Evolutionary conservation across 2,888 invertebrate species (phyloP), one percentile per base, ranked within the genome.

Genomic region (Ornithoptera alexandrae): DNA sequence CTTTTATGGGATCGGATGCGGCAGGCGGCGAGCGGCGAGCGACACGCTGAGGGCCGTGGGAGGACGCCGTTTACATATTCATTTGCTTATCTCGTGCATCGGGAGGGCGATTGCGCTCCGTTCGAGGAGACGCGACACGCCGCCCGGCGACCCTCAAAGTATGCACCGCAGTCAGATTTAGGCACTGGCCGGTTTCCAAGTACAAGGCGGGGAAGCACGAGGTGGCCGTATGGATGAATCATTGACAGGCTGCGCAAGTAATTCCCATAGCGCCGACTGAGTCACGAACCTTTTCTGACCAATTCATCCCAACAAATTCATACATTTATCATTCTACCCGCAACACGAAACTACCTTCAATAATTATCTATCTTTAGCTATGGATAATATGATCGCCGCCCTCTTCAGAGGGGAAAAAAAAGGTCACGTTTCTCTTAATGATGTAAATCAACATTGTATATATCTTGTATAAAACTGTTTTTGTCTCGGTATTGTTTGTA

Each of bases 51-150:
- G 81, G 81, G 62, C 65, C 86, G 90, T 89, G 90, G 89, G 91
- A 89, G 87, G 87, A 79, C 81, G 83, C 84, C 68, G 68, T 86
- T 88, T 88, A 89, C 88, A 89, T 89, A 89, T 90, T 90, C 90
- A 89, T 91, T 88, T 87, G 85, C 78, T 85, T 86, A 91, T 92
- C 91, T 91, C 91, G 88, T 78, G 81, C 86, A 90, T 90, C 90
- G 77, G 82, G 78, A 76, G 80, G 80, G 81, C 81, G 82, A 87
- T 89, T 88, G 86, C 87, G 84, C 86, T 85, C 84, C 82, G 83
- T 87, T 88, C 85, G 79, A 79, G 63, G 68, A 56, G 42, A 56
- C 39, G 74, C 74, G 64, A 68, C 68, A 65, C 68, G 57, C 46
- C 64, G 57, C 58, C 39, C 58, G 59, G 70, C 46, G 15, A 15